Evolutionary conservation across 2,113 vertebrate genomes (phyloP), one percentile per base, ranked within the genome.

Genomic region (Sitta europaea): DNA sequence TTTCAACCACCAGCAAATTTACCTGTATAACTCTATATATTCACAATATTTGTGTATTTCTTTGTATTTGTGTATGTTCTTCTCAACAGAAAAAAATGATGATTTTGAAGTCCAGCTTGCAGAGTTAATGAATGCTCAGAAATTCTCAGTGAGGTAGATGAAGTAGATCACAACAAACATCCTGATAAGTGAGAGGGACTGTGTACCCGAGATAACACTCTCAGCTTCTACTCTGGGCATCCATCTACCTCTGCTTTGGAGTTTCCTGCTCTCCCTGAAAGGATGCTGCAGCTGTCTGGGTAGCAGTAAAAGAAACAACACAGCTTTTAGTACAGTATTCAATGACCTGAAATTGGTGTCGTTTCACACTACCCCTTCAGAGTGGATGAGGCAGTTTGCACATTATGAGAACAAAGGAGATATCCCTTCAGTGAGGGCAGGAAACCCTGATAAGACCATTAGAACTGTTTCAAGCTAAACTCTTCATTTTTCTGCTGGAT

Each of bases 281-380:
- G 51, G 54, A 83, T 70, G 58, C 25, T 92, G 79, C 67, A 95
- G 72, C 71, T 86, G 42, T 58, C 88, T 90, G 71, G 54, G 38
- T 54, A 83, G 78, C 68, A 90, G 78, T 76, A 70, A 83, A 82
- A 80, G 55, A 93, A 93, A 82, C 68, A 90, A 80, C 0, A 1
- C 25, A 88, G 72, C 47, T 95, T 94, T 88, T 77, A 90, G 86
- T 27, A 74, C 1, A 2, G 50, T 51, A 77, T 80, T 92, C 82
- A 88, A 62, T 92, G 83, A 94, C n/a, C 29, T 77, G 55, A 88
- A 96, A 95, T 83, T 40, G 55, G 59, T 92, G 78, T 59, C 78
- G 86, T 90, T 95, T 95, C 76, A 67, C 63, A 55, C 67, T 83
- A 88, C 88, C 55, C 59, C 82, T 70, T 92, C 90, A 96, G 51